phyloP scores from a whole-genome alignment of 2,888 invertebrate genomes.

The Noctua pronuba region DNA sequence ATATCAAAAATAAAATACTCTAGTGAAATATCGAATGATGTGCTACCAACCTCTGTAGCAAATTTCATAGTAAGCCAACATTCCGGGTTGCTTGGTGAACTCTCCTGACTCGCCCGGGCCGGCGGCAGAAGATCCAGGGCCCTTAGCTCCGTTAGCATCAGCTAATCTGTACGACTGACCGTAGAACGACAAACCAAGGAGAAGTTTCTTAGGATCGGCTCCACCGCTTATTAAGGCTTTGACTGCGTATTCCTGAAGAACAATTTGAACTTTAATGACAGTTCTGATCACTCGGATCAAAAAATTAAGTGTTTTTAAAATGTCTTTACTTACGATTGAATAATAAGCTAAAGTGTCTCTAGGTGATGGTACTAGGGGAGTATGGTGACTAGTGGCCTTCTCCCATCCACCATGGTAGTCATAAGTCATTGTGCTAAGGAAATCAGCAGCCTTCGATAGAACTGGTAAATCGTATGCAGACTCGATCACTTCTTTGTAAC shows the following conservation, averaged over 20 bases:
- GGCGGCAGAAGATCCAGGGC: conserved; percentile 91
- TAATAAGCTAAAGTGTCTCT: conserved; percentile 94
- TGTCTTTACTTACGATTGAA: conserved; percentile 91
- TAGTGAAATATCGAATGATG: not conserved
- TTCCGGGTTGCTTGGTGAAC: conserved; percentile 96
- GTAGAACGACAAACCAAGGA: conserved; percentile 96
- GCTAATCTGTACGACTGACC: conserved; percentile 95
- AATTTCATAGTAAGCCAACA: conserved; percentile 96
- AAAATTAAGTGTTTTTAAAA: not conserved
- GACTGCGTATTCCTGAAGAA: conserved; percentile 94
- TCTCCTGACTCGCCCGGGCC: conserved; percentile 95
- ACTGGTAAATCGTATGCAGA: conserved; percentile 95
- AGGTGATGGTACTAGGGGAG: conserved; percentile 92
- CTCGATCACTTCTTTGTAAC: conserved; percentile 97
- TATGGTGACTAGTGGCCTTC: conserved; percentile 94
- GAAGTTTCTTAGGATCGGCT: conserved; percentile 94
- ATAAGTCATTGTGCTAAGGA: conserved; percentile 96
- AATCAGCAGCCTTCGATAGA: conserved; percentile 93
- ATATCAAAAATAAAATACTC: not conserved
- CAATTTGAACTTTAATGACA: not conserved
- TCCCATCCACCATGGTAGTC: conserved; percentile 98
- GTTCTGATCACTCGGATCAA: not conserved
- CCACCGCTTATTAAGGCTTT: conserved; percentile 93
- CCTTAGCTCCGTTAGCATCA: conserved; percentile 77
- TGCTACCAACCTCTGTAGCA: conserved; percentile 91